A percentile compares a stretch with the other conserved stretches of the same genome.
These are phyloP conservation scores for Heteropelma amictum DNA, from an alignment of 2,888 invertebrate genomes.

Conservation along the genomic window DNA sequence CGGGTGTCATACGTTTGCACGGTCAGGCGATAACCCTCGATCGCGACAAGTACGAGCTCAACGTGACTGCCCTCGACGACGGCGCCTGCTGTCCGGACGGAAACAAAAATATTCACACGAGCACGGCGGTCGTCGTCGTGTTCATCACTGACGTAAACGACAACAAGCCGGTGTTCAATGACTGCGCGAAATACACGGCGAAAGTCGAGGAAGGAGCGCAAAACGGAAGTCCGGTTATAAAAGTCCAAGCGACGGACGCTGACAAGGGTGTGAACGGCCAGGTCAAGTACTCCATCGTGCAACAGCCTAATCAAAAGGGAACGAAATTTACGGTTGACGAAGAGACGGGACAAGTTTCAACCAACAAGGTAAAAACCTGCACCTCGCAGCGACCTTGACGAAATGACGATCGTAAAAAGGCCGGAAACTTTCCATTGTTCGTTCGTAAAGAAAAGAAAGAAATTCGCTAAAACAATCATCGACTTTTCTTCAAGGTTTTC, in stretches of 20 bases:
- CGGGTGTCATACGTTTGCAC: constrained; percentile 94
- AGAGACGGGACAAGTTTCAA: constrained; percentile 95
- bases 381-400: not conserved
- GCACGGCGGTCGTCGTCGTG: constrained; percentile 96
- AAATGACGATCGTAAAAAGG: not conserved
- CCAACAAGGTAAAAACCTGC: constrained; percentile 86
- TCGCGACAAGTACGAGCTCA: constrained; percentile 95
- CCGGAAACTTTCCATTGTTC: not conserved
- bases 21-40: constrained; percentile 92
- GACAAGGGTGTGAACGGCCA: constrained; percentile 98
- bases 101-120: constrained; percentile 92
- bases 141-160: constrained; percentile 98
- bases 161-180: constrained; percentile 97
- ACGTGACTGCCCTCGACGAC: constrained; percentile 98
- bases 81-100: constrained; percentile 97
- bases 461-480: no score
- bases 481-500: constrained; percentile 83
- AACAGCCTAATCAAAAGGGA: constrained; percentile 96
- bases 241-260: constrained; percentile 95
- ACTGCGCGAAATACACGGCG: constrained; percentile 94
- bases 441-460: not conserved
- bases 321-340: constrained; percentile 97
- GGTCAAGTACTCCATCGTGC: constrained; percentile 97
- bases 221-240: constrained; percentile 95
- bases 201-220: constrained; percentile 97